Base-by-base conservation (phyloP, 1,140 invertebrate species). In the Platyscapa corneri region DNA sequence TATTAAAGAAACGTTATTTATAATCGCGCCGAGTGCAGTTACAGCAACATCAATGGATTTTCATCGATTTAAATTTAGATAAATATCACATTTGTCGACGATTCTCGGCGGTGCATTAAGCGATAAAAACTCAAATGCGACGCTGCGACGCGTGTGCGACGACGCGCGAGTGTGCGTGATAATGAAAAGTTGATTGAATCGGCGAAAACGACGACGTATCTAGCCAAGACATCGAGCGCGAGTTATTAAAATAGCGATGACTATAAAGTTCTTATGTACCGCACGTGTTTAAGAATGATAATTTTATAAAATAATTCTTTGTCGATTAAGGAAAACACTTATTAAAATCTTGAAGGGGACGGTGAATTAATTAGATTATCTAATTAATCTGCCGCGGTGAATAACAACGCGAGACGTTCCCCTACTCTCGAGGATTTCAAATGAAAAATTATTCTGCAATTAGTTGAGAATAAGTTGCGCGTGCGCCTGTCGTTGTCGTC, bases 231-330 rank as follows among this genome's bases (percentile, higher is more conserved):
- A n/a, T n/a, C n/a, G n/a, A n/a, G n/a, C n/a, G n/a, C n/a, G n/a
- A 67, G 64, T 70, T 70, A 81, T 81, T 72, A 81, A 81, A 81
- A 81, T 81, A 81, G 30, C 42, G 64, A 46, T 81, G 78, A 81
- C 78, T 49, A 46, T 42, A 39, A 70, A 70, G n/a, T 65, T 32
- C 39, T 39, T 42, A 46, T 65, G 18, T 34, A 12, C 14, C 27
- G 27, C 64, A 65, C 37, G 32, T 65, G 32, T 42, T n/a, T 18
- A 79, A n/a, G 1, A 70, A 81, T 34, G 72, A 72, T 46, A 46
- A 49, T 65, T 53, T 70, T 53, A 53, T 46, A 30, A 76, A 76
- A n/a, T 53, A 76, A 32, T 76, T 74, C 46, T 76, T 53, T 53
- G n/a, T 76, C 46, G 27, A 76, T 76, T 53, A 53, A 20, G 30